Base-by-base conservation (phyloP, 1,140 invertebrate species). In the Lepidurus couesii region DNA sequence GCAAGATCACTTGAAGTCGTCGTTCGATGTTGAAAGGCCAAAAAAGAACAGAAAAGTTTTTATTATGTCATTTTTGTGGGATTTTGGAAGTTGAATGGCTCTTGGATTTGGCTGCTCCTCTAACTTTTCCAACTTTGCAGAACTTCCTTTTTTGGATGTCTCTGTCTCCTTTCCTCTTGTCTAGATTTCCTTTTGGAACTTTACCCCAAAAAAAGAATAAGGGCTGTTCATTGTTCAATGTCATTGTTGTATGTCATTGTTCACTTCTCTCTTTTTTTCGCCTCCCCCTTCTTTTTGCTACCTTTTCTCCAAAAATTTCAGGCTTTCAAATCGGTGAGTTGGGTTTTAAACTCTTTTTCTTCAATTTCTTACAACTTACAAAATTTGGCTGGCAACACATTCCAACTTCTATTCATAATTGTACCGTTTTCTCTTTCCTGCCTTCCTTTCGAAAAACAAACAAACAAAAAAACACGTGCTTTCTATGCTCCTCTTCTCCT, bases 301-400 rank as follows among this genome's bases (percentile, higher is more conserved):
- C 82, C 78, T 80, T 82, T 82, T 16, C 53, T 65, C 16, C 21
- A 65, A 65, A 65, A 65, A 82, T 79, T 8, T 24, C 82, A 86
- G 86, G 85, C 86, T 83, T 87, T 86, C 84, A 84, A 84, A 86
- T 86, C 84, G 86, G 86, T 87, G 86, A 87, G 86, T 87, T 82
- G 84, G 13, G 47, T 44, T 77, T 16, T n/a, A 47, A 77, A 44
- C 10, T 44, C 7, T 79, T 77, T 78, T 13, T 7, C 34, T 77
- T 21, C 42, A 21, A 44, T 65, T 74, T 78, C 53, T 16, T 11
- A 16, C 16, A 65, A 65, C 21, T 13, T 7, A 65, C 6, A 65
- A 65, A 13, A 16, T n/a, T 45, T 74, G 42, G 24, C 34, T 53
- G 42, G 45, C 21, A 42, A 53, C 53, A 76, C 73, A 75, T 77